Conservation (phyloP, 1,140 invertebrate genomes). For the Alviniconcha marisindica region DNA sequence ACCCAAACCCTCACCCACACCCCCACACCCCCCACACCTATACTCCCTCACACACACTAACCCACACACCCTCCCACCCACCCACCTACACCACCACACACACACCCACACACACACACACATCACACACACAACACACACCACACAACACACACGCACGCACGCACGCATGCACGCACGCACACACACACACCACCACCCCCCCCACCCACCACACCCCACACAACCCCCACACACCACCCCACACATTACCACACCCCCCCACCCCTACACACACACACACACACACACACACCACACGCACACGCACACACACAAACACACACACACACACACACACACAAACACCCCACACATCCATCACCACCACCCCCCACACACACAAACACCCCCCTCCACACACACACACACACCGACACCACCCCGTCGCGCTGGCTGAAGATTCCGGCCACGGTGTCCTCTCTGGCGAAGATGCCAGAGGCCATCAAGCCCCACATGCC, state of each 20-base stretch:
- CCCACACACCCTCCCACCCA: neutral
- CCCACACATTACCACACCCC: neutral
- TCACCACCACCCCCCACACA: neutral
- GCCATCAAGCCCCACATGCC: constrained; percentile 82
- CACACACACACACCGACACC: constrained; percentile 42
- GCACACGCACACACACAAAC: constrained; percentile 35
- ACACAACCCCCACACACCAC: neutral
- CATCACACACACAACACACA: neutral
- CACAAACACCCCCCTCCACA: constrained; percentile 8
- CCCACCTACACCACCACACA: neutral
- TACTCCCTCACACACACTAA: neutral
- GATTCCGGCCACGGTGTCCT: constrained; percentile 83
- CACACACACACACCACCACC: neutral
- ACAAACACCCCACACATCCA: neutral
- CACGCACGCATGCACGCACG: neutral
- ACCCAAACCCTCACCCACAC: neutral
- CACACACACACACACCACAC: constrained; percentile 46
- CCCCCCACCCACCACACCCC: neutral
- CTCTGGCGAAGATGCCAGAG: constrained; percentile 91
- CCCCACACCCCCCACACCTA: neutral
- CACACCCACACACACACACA: neutral
- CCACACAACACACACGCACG: neutral
- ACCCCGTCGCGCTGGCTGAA: constrained; percentile 43
- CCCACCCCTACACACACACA: constrained; percentile 1
- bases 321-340: constrained; percentile 17